A percentile compares a stretch with the other conserved stretches of the same genome.
These are phyloP conservation scores for Callopanchax toddi DNA, from an alignment of 2,113 vertebrate genomes.

Conservation along the genomic window DNA sequence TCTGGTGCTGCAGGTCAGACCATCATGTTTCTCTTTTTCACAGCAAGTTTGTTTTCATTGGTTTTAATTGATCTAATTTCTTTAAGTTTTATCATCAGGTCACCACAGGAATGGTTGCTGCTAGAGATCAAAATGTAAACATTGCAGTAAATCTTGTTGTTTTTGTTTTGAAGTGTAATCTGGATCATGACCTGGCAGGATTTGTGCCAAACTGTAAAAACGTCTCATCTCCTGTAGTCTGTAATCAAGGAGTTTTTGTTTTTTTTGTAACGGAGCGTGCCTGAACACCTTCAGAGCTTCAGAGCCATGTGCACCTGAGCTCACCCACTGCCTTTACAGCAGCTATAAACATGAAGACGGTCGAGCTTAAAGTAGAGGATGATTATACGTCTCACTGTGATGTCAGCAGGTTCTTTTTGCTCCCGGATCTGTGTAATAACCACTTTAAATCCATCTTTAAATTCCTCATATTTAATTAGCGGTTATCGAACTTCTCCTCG, in stretches of 20 bases:
- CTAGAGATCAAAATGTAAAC: neutral
- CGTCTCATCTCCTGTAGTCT: neutral
- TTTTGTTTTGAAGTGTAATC: slow-evolving; percentile 5
- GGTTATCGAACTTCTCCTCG: neutral
- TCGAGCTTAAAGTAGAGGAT: slow-evolving; percentile 26
- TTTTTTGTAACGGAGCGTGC: slow-evolving; percentile 53
- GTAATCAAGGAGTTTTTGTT: slow-evolving; percentile 19
- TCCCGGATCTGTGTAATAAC: slow-evolving; percentile 34
- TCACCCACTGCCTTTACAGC: slow-evolving; percentile 6
- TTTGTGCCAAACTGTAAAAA: slow-evolving; percentile 12
- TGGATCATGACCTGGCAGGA: slow-evolving; percentile 1
- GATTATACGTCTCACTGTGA: slow-evolving; percentile 34
- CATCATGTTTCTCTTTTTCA: neutral
- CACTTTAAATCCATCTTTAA: slow-evolving; percentile 14
- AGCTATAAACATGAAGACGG: slow-evolving; percentile 3
- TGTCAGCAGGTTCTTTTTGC: slow-evolving; percentile 27
- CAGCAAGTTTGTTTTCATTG: neutral
- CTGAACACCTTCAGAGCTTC: slow-evolving; percentile 25
- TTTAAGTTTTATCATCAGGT: too few species aligned
- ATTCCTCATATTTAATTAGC: slow-evolving; percentile 6
- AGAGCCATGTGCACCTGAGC: slow-evolving; percentile 16
- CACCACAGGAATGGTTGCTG: neutral
- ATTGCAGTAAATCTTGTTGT: neutral
- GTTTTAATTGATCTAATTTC: too few species aligned
- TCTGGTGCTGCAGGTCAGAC: slow-evolving; percentile 90